A percentile compares a stretch with the other conserved stretches of the same genome.
These are phyloP conservation scores for Eueremaeus valkanovi DNA, from an alignment of 2,888 invertebrate species.

Conservation along the genomic window DNA sequence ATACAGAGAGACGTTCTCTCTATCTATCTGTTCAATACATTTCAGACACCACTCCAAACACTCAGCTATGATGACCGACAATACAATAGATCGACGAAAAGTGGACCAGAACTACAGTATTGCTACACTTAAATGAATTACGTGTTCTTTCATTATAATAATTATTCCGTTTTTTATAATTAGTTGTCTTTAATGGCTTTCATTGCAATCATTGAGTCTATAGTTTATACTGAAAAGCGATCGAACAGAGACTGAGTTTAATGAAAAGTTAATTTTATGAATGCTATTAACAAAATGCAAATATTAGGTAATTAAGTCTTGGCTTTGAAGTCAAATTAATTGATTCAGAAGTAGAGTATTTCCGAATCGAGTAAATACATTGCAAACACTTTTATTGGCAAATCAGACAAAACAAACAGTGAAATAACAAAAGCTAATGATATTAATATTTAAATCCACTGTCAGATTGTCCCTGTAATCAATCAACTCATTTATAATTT, in stretches of 20 bases:
- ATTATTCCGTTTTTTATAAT: neutral
- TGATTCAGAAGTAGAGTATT: too few relatives aligned
- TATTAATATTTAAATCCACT: too few relatives aligned
- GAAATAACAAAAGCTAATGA: too few relatives aligned
- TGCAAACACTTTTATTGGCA: too few relatives aligned
- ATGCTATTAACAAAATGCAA: conserved; percentile 3
- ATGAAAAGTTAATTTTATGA: neutral
- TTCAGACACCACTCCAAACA: too few relatives aligned
- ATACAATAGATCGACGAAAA: too few relatives aligned
- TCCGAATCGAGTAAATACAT: too few relatives aligned
- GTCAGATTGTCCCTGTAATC: too few relatives aligned
- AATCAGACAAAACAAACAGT: too few relatives aligned
- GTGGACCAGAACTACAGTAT: neutral
- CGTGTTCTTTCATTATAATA: neutral
- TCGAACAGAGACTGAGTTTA: neutral
- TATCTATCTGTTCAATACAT: neutral
- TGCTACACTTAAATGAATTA: neutral
- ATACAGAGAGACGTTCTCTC: neutral
- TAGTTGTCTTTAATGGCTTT: conserved; percentile 1
- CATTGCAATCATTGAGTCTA: too few relatives aligned
- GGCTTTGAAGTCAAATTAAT: neutral
- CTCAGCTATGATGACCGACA: neutral
- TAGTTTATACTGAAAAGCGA: too few relatives aligned
- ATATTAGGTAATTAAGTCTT: neutral
- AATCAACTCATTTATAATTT: too few relatives aligned